Evolutionary conservation across 2,113 vertebrate species (phyloP).

Genomic region (Pterocles gutturalis): DNA sequence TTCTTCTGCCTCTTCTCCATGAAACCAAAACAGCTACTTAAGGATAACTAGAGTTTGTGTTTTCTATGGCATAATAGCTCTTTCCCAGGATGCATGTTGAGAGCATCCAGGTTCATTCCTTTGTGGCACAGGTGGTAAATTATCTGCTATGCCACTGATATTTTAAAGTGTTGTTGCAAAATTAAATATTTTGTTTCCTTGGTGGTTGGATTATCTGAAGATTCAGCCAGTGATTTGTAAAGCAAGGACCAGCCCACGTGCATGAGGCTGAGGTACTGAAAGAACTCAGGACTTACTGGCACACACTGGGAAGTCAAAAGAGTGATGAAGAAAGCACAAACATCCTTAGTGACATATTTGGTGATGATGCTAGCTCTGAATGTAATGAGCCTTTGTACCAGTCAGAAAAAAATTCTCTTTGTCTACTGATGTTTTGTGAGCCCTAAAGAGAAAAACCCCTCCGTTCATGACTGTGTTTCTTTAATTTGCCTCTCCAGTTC

Average conservation of each 20-base stretch:
- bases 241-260: not conserved
- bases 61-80: not conserved
- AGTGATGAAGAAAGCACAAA: not conserved
- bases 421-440: not conserved
- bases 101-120: not conserved
- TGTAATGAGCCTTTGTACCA: not conserved
- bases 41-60: not conserved
- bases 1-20: not conserved
- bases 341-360: not conserved
- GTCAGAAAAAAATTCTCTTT: not conserved
- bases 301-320: not conserved
- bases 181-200: not conserved
- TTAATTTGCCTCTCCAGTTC: not conserved
- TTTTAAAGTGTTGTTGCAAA: not conserved
- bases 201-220: not conserved
- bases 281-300: not conserved
- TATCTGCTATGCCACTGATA: not conserved
- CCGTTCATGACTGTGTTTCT: not conserved
- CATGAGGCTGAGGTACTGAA: not conserved
- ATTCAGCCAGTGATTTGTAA: not conserved
- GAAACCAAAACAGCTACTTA: not conserved
- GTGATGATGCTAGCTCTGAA: not conserved
- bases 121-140: not conserved
- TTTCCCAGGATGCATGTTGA: not conserved
- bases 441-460: not conserved